Evolutionary conservation across 2,113 vertebrate genomes (phyloP), one percentile per base, ranked within the genome.

Genomic region (Tinamus guttatus): DNA sequence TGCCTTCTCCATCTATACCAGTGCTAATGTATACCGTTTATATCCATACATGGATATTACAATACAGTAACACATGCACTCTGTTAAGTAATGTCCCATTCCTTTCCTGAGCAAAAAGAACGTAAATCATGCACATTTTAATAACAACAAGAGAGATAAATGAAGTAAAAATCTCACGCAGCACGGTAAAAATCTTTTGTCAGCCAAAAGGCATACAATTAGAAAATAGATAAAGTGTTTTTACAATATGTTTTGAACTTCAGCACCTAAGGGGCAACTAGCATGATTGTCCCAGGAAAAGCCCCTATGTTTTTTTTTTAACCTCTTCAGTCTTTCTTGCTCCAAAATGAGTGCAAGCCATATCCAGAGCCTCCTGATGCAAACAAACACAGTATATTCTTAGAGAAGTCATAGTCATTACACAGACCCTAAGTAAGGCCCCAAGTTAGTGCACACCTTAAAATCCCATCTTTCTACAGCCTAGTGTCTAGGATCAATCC

Each of bases 341-440:
- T 54, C 34, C 22, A 52, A 30, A 22, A 67, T 30, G 21, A 22
- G 7, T 19, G 47, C 34, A 14, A 84, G 21, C 0, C 27, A 30
- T 54, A 54, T 13, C 34, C 43, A 36, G 3, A 0, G 17, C 27
- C 13, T 91, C 22, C 22, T 59, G 28, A 2, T 74, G 40, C 40
- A 58, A 85, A 52, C 41, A 2, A 2, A 36, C 8, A 47, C 7
- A 32, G 24, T n/a, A 52, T 34, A 16, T 30, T 40, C 34, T 28
- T 52, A 17, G 3, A 63, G 20, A 10, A 79, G 27, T 36, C 36
- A 20, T 21, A 6, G 27, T 27, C 6, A 32, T 43, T 12, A 17
- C 13, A 28, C 2, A 34, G 0, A 0, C 5, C 49, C 5, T 11
- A 49, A 43, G 3, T n/a, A 47, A 30, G 0, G 0, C 4, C 49